Evolutionary conservation across 2,888 invertebrate genomes (phyloP), one percentile per base, ranked within the genome.

Genomic region (Saturnia japonica): DNA sequence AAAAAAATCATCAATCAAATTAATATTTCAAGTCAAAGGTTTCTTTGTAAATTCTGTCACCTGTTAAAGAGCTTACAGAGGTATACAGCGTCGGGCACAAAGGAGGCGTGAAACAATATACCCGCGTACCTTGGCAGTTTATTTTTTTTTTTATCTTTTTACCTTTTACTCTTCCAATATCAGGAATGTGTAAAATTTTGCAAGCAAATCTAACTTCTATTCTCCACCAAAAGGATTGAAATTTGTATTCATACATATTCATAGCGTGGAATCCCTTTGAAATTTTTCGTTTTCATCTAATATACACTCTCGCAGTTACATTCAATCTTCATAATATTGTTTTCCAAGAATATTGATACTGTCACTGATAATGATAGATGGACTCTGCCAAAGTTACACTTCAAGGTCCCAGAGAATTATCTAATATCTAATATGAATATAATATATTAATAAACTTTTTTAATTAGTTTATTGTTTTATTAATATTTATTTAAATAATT

Each of bases 331-430:
- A 74, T 75, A 72, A 76, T 76, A 78, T 79, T 78, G 72, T 78
- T 78, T 75, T 70, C 68, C 67, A 70, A 69, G 73, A 75, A 78
- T 80, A 81, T 80, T 77, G 80, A 79, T 79, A 79, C 75, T 81
- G 82, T 82, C 84, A 80, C 72, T 77, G 71, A 71, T 47, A 68
- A 77, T 84, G 83, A 85, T 85, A 77, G 79, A 85, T 84, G 74
- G 67, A 74, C 68, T 69, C 73, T 68, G 74, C 6, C 57, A 28
- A 28, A 25, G 11, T 14, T 12, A 60, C 57, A 60, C 25, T 60
- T 60, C 57, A 60, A 14, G 6, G 14, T n/a, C 22, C 9, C n/a
- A 54, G 12, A 60, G 28, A 60, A 25, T 28, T n/a, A n/a, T n/a
- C n/a, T n/a, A 12, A 28, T 28, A 14, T 60, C 4, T 28, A 28